Evolutionary conservation across 1,140 invertebrate genomes (phyloP).

Genomic region (Zophobas morio): DNA sequence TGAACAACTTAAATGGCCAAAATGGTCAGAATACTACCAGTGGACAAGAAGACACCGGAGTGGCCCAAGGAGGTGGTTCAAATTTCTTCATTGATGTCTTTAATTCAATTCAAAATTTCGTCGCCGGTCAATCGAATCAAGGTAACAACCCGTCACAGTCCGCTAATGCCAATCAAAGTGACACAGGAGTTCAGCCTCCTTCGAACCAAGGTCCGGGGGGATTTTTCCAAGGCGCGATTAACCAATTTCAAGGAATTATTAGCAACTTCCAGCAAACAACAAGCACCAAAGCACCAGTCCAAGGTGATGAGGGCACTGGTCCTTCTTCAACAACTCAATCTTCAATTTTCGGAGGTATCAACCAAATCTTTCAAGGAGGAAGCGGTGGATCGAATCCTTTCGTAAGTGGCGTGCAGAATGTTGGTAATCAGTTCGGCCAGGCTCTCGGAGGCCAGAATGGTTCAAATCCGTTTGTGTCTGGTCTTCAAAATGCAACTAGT

Average conservation of each 20-base stretch:
- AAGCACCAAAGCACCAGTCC: conserved; percentile 13
- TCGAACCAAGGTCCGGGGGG: not conserved
- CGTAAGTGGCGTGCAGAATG: conserved; percentile 4
- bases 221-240: conserved; percentile 43
- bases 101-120: conserved; percentile 14
- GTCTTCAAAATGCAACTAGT: conserved; percentile 13
- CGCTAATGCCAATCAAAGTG: conserved; percentile 10
- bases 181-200: conserved; percentile 19
- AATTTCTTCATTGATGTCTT: conserved; percentile 15
- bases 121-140: conserved; percentile 3
- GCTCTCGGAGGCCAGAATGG: conserved; percentile 1
- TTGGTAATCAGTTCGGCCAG: not conserved
- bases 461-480: conserved; percentile 38
- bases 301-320: conserved; percentile 39
- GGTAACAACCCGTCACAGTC: not conserved
- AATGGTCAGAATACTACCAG: not conserved
- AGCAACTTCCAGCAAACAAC: conserved; percentile 37
- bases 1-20: conserved; percentile 21
- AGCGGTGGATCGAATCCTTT: conserved; percentile 18
- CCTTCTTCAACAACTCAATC: conserved; percentile 22
- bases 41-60: conserved; percentile 28
- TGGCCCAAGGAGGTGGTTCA: not conserved
- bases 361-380: conserved; percentile 45
- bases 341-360: conserved; percentile 49
- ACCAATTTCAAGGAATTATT: conserved; percentile 36